A percentile compares a stretch with the other conserved stretches of the same genome.
Conservation (phyloP, 2,797 vertebrate species). For the Trichosurus vulpecula region DNA sequence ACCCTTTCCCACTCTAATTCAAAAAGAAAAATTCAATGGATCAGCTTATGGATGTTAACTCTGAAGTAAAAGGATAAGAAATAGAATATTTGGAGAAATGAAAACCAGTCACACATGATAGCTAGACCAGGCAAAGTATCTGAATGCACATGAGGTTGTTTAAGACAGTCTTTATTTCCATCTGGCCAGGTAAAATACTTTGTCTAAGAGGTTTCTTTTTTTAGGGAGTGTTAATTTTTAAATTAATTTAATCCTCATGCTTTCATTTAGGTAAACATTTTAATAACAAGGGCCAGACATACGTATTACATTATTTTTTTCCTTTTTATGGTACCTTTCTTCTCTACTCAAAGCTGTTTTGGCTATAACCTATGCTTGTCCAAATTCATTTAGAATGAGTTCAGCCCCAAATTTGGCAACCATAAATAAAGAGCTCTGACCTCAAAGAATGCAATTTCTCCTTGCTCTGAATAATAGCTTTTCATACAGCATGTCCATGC, state of each 20-base stretch:
- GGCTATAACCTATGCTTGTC: not conserved
- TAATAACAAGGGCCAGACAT: not conserved
- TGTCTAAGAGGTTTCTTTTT: not conserved
- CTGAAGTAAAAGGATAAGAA: not conserved
- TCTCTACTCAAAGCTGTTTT: not conserved
- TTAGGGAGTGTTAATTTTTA: not conserved
- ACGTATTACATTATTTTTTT: constrained; percentile 15
- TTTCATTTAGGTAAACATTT: constrained; percentile 1
- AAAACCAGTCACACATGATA: not conserved
- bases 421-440: not conserved
- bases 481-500: not conserved
- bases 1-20: not conserved
- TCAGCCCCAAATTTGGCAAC: not conserved
- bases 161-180: not conserved
- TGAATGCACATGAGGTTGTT: not conserved
- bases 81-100: constrained; percentile 26
- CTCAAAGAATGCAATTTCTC: not conserved
- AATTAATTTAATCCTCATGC: not conserved
- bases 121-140: not conserved
- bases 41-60: not conserved
- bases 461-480: not conserved
- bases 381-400: not conserved
- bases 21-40: not conserved
- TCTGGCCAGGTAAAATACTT: not conserved
- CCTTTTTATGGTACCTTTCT: constrained; percentile 3